A percentile compares a stretch with the other conserved stretches of the same genome.
Evolutionary conservation across 2,888 invertebrate genomes (phyloP).

Genomic region (Hypsopygia costalis): DNA sequence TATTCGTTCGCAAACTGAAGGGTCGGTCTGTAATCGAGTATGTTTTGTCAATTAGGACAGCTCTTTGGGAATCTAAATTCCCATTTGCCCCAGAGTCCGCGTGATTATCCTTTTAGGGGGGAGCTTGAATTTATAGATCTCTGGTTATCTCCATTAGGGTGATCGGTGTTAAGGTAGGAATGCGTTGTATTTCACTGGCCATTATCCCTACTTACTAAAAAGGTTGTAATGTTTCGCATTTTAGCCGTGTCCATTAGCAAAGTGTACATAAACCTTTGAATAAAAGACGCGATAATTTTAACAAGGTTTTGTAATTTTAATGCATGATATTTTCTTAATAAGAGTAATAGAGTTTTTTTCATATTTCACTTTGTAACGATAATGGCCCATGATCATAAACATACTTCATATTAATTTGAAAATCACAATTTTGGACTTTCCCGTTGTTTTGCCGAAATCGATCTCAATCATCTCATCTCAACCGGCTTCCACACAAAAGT

Average conservation of each 20-base stretch:
- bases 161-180: constrained; percentile 31
- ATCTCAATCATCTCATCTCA: too few species aligned
- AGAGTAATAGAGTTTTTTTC: too few species aligned
- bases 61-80: constrained; percentile 60
- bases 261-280: background rate
- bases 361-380: too few species aligned
- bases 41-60: constrained; percentile 68
- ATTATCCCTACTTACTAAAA: background rate
- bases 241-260: background rate
- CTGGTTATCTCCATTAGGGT: constrained; percentile 60
- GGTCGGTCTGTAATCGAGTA: constrained; percentile 43
- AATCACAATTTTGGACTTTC: too few species aligned
- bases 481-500: too few species aligned
- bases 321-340: too few species aligned
- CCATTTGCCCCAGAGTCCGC: constrained; percentile 60
- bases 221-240: background rate
- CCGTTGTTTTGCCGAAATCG: too few species aligned
- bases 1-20: background rate
- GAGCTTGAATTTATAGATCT: constrained; percentile 67
- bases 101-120: constrained; percentile 70
- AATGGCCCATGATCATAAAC: too few species aligned
- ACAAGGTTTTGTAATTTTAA: too few species aligned
- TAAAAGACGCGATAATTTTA: too few species aligned
- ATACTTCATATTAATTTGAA: too few species aligned
- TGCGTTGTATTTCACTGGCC: background rate